Evolutionary conservation across 2,113 vertebrate species (phyloP).

Genomic region (Calidris pugnax): DNA sequence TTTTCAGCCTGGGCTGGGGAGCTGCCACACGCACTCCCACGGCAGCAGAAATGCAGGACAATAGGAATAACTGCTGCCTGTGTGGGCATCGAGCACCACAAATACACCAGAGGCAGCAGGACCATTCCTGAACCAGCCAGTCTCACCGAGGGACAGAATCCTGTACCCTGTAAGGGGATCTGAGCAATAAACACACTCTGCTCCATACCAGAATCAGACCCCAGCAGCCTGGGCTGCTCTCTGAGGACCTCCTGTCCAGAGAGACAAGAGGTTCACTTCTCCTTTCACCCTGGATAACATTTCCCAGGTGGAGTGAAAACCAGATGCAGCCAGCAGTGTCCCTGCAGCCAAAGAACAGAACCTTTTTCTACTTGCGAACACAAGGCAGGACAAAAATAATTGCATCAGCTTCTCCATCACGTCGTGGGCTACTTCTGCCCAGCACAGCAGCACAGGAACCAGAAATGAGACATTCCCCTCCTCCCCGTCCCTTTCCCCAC

Average conservation of each 20-base stretch:
- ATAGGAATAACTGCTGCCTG: background rate
- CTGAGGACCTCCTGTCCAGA: background rate
- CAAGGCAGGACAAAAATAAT: background rate
- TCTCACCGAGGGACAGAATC: background rate
- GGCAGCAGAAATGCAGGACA: background rate
- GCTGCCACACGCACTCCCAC: background rate
- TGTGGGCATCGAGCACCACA: rapidly evolving
- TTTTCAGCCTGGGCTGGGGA: background rate
- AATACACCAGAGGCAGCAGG: background rate
- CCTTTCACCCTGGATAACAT: rapidly evolving
- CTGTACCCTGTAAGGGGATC: background rate
- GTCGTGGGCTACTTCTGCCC: rapidly evolving
- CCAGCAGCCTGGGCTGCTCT: background rate
- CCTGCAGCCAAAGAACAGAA: background rate
- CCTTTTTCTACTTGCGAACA: background rate
- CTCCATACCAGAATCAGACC: background rate
- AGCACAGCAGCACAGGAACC: background rate
- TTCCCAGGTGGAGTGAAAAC: background rate
- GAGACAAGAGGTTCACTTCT: background rate
- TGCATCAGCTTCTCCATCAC: background rate
- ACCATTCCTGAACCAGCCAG: background rate
- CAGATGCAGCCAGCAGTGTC: background rate
- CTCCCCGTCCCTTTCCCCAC: rapidly evolving
- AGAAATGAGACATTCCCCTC: rapidly evolving
- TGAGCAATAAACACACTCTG: background rate